Percentiles rank a stretch among this genome's conserved stretches.
phyloP scores from a whole-genome alignment of 1,140 invertebrate species.

The Charaxes varanes region DNA sequence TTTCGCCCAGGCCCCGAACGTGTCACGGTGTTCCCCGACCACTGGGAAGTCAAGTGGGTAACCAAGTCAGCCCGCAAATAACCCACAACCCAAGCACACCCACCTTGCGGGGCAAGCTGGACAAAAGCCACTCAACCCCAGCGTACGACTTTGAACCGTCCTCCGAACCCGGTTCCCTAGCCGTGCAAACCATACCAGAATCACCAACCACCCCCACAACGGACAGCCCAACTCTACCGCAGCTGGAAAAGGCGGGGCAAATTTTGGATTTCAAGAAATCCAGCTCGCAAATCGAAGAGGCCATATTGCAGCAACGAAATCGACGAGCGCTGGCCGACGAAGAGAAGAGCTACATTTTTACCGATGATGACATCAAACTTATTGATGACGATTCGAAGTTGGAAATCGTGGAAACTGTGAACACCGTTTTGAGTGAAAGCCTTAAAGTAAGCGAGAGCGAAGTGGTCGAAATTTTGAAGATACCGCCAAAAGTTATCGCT shows the following conservation, averaged over 20 bases:
- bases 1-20: constrained; percentile 79
- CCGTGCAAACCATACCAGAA: constrained; percentile 51
- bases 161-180: constrained; percentile 28
- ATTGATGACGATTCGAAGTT: constrained; percentile 12
- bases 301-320: constrained; percentile 39
- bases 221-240: constrained; percentile 27
- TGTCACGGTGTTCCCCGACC: constrained; percentile 73
- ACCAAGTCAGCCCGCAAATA: constrained; percentile 1
- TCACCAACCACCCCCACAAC: constrained; percentile 47
- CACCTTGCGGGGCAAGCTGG: constrained; percentile 75
- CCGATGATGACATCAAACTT: constrained; percentile 9
- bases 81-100: constrained; percentile 8
- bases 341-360: constrained; percentile 2
- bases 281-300: constrained; percentile 52
- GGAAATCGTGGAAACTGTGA: constrained; percentile 17
- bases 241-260: constrained; percentile 47
- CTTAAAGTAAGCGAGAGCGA: constrained; percentile 1
- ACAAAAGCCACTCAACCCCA: constrained; percentile 86
- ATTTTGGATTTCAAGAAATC: constrained; percentile 60
- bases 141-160: constrained; percentile 79
- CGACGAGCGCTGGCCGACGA: constrained; percentile 13
- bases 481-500: neutral
- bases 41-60: too few species aligned
- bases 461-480: neutral
- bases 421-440: constrained; percentile 9